Base-by-base conservation (phyloP, 2,113 vertebrate genomes). In the Trichomycterus rosablanca region DNA sequence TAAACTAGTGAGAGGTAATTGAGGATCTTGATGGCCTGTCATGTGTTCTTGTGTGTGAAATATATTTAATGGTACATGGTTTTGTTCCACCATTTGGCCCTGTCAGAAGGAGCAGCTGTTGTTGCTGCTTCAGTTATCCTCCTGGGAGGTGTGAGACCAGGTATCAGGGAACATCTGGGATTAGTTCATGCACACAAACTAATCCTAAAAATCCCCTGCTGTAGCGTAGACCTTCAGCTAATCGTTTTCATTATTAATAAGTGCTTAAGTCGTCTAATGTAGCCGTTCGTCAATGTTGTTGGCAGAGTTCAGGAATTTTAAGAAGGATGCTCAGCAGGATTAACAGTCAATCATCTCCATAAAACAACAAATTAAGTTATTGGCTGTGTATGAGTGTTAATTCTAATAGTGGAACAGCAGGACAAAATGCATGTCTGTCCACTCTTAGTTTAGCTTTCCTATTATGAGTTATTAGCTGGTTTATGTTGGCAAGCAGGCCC, bases 231-330 rank as follows among this genome's bases (percentile, higher is more conserved):
- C 45, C 53, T 45, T 45, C 63, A 57, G 55, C 59, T 49, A 71
- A 61, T 70, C 37, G 64, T 71, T 77, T 64, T 63, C 45, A 28
- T 58, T 42, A 63, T 67, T 76, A 76, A 80, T 75, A 77, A 66
- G 61, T 67, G 70, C 66, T 60, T 69, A 74, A 74, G 28, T 63
- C 63, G 54, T 67, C 52, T 63, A 45, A 12, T 68, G 60, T 57
- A 75, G 66, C 66, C 50, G 64, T 76, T 78, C 75, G 78, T 79
- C 77, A 71, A 76, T 80, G 75, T 81, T 74, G 70, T 70, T 59
- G 59, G 66, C 68, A 63, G 55, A 71, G 77, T 74, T 68, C 70
- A 74, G 58, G 66, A 67, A 81, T 78, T 71, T 80, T 79, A 81
- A 70, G 65, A 58, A 67, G 66, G 62, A 73, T 73, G 74, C 67